Base-by-base conservation (phyloP, 2,113 vertebrate genomes). In the Eublepharis macularius region DNA sequence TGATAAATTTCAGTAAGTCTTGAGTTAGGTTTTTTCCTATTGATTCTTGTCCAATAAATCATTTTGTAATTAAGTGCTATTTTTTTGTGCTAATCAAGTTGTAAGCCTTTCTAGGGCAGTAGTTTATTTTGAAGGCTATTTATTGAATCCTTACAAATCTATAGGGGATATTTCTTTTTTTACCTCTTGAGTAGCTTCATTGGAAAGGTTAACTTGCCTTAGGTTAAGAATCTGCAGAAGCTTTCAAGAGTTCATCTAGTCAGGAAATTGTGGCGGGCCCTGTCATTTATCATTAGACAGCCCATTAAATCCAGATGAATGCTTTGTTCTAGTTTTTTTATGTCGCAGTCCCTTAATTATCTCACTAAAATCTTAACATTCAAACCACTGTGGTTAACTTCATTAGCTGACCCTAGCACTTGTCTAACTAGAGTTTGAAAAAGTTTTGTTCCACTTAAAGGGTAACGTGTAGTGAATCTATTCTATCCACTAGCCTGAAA, bases 261-360 rank as follows among this genome's bases (percentile, higher is more conserved):
- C 95, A 95, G 95, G 96, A 96, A 96, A 95, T 94, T 92, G 91
- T 94, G 90, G 91, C 88, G 94, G 92, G 94, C 88, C 91, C 94
- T 96, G 96, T 94, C 96, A 92, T 82, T 94, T 94, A 93, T 97
- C 95, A 92, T 96, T 95, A 94, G 90, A 93, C 96, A 96, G 95
- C 91, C 96, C 95, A 95, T 97, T 97, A 97, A 97, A 92, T 92
- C 86, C 90, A 91, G 72, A 93, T 97, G 96, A 97, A 96, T 96
- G 95, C 91, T 94, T 97, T 93, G 83, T 82, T 69, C 84, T 85
- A 86, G 87, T 87, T 91, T 93, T 85, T 89, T 94, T 88, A 90
- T 87, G 32, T 95, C 94, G 94, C 87, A 94, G 87, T 63, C 91
- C 86, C 80, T 89, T 94, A 81, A 88, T 89, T 92, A 92, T 87